These are phyloP conservation scores for Sus scrofa DNA, from an alignment of 2,113 vertebrate genomes.

Conservation along the genomic window DNA sequence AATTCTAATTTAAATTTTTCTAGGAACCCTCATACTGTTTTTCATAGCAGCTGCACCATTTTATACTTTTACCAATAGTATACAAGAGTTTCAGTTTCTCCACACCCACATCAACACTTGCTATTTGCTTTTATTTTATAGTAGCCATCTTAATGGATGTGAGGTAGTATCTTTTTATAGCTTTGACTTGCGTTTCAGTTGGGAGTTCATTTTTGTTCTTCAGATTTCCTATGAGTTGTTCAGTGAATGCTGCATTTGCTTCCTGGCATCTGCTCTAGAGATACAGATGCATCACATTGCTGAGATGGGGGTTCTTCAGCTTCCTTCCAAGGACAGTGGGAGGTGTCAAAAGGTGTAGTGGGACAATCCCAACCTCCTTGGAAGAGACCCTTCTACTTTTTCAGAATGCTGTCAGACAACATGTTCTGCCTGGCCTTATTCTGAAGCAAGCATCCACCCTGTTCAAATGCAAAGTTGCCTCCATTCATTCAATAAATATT, in stretches of 20 bases:
- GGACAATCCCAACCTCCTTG: not conserved
- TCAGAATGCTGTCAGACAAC: not conserved
- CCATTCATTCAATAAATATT: not conserved
- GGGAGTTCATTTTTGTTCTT: not conserved
- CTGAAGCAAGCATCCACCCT: not conserved
- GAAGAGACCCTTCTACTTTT: not conserved
- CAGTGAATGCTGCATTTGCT: not conserved
- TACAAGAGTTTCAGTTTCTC: not conserved
- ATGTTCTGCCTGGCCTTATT: not conserved
- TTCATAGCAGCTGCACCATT: not conserved
- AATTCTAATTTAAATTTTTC: not conserved
- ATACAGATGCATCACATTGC: not conserved
- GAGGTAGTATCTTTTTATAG: not conserved
- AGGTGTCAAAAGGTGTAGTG: not conserved
- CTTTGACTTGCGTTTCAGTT: not conserved
- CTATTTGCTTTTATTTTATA: not conserved
- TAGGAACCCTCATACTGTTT: not conserved
- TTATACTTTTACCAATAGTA: not conserved
- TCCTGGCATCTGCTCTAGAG: not conserved
- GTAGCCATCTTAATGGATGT: not conserved
- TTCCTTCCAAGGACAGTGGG: not conserved
- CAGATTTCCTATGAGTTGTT: not conserved
- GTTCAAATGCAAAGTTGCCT: not conserved
- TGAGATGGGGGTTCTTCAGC: not conserved
- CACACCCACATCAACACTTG: not conserved